Evolutionary conservation across 2,797 vertebrate genomes (phyloP).

Genomic region (Carcharodon carcharias): DNA sequence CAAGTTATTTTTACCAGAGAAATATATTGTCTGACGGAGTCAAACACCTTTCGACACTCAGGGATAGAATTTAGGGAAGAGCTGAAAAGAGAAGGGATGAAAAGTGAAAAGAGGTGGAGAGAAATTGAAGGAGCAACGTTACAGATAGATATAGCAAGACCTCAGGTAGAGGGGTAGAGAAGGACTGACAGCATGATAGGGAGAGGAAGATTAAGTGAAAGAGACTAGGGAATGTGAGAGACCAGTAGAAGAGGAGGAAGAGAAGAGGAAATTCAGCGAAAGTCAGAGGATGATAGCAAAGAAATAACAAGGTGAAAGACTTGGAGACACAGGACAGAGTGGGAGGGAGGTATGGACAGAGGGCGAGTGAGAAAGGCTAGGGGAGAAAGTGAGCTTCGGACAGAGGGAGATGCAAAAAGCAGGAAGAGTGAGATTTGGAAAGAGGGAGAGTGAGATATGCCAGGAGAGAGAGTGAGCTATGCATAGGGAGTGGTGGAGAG

Average conservation of each 20-base stretch:
- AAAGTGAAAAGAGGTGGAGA: neutral
- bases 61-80: neutral
- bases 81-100: neutral
- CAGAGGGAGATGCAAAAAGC: neutral
- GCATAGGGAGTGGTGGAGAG: neutral
- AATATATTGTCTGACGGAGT: neutral
- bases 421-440: too few relatives aligned
- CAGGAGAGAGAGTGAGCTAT: neutral
- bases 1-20: too few relatives aligned
- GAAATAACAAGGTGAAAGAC: neutral
- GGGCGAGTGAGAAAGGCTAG: too few relatives aligned
- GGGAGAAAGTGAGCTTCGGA: too few relatives aligned
- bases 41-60: neutral
- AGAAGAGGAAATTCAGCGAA: neutral
- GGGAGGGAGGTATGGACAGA: too few relatives aligned
- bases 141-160: neutral
- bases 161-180: neutral
- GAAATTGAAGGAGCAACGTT: neutral
- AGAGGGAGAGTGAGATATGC: too few relatives aligned
- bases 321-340: neutral
- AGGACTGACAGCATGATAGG: neutral
- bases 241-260: neutral
- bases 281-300: neutral
- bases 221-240: neutral
- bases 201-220: neutral